These are phyloP conservation scores for Caloenas nicobarica DNA, from an alignment of 2,113 vertebrate genomes.

Conservation along the genomic window DNA sequence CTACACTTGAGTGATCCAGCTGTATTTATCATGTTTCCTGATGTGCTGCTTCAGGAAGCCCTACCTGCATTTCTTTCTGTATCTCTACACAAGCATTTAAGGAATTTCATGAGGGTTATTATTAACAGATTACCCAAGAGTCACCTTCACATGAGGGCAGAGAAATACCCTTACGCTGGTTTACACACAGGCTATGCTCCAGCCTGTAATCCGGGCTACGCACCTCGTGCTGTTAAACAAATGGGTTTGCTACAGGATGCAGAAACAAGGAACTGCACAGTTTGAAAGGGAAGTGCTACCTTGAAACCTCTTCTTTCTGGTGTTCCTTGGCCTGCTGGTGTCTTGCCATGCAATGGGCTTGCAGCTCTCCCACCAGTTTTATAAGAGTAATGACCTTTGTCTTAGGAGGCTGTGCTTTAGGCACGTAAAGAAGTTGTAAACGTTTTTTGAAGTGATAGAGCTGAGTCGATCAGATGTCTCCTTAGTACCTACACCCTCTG, in stretches of 20 bases:
- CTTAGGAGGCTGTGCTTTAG: not conserved
- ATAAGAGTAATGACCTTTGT: not conserved
- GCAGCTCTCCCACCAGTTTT: not conserved
- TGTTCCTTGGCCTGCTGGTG: not conserved
- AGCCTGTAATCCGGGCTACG: not conserved
- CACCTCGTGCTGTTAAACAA: not conserved
- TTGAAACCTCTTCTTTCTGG: not conserved
- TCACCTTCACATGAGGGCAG: not conserved
- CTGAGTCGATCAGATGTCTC: not conserved
- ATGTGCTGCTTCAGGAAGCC: not conserved
- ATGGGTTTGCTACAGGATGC: not conserved
- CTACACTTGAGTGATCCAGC: not conserved
- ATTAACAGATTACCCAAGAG: not conserved
- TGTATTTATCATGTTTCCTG: not conserved
- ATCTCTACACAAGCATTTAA: not conserved
- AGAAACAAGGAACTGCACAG: not conserved
- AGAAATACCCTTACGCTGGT: not conserved
- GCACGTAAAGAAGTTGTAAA: not conserved
- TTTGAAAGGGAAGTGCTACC: not conserved
- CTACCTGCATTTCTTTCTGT: not conserved
- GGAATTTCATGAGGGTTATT: not conserved
- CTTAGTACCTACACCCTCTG: not conserved
- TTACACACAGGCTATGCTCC: not conserved
- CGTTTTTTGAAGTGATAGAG: not conserved
- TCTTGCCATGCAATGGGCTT: not conserved